Percentiles rank a stretch among this genome's conserved stretches.
Evolutionary conservation across 2,888 invertebrate genomes (phyloP).

Genomic region (Calameuta filiformis): DNA sequence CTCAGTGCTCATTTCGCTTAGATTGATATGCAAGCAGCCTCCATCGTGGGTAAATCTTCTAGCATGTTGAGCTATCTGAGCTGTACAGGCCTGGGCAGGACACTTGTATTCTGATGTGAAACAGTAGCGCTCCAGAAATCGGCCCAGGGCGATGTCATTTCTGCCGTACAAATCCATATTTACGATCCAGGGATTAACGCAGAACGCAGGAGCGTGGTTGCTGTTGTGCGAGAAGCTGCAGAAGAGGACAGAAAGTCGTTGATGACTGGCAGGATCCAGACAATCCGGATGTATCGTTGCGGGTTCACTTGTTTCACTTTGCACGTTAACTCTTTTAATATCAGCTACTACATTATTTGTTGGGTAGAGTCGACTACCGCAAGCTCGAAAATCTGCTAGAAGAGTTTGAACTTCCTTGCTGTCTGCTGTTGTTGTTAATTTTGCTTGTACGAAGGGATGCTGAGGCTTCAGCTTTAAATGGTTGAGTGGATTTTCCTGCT

Average conservation of each 20-base stretch:
- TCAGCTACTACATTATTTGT: slow-evolving; percentile 41
- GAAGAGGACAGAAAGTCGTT: slow-evolving; percentile 87
- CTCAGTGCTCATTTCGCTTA: slow-evolving; percentile 68
- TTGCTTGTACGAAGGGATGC: slow-evolving; percentile 80
- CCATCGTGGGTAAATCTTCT: slow-evolving; percentile 85
- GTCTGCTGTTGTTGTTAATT: slow-evolving; percentile 75
- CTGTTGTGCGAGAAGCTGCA: slow-evolving; percentile 84
- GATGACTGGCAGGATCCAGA: slow-evolving; percentile 84
- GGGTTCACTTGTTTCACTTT: slow-evolving; percentile 20
- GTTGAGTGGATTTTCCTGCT: slow-evolving; percentile 23
- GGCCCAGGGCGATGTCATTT: slow-evolving; percentile 94
- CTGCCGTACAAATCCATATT: slow-evolving; percentile 96
- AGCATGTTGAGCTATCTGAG: slow-evolving; percentile 62
- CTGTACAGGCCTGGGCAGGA: slow-evolving; percentile 69
- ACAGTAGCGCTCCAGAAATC: slow-evolving; percentile 93
- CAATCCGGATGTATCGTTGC: slow-evolving; percentile 70
- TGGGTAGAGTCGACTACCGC: slow-evolving; percentile 75
- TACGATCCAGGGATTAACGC: slow-evolving; percentile 90
- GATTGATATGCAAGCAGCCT: slow-evolving; percentile 84
- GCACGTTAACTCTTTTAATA: slow-evolving; percentile 15
- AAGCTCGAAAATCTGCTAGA: slow-evolving; percentile 87
- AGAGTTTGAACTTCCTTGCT: slow-evolving; percentile 76
- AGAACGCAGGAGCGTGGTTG: slow-evolving; percentile 87
- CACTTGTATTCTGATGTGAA: slow-evolving; percentile 88
- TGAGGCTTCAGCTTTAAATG: slow-evolving; percentile 68